Evolutionary conservation across 2,797 vertebrate species (phyloP), one percentile per base, ranked within the genome.

Genomic region (Eulemur rubriventer): DNA sequence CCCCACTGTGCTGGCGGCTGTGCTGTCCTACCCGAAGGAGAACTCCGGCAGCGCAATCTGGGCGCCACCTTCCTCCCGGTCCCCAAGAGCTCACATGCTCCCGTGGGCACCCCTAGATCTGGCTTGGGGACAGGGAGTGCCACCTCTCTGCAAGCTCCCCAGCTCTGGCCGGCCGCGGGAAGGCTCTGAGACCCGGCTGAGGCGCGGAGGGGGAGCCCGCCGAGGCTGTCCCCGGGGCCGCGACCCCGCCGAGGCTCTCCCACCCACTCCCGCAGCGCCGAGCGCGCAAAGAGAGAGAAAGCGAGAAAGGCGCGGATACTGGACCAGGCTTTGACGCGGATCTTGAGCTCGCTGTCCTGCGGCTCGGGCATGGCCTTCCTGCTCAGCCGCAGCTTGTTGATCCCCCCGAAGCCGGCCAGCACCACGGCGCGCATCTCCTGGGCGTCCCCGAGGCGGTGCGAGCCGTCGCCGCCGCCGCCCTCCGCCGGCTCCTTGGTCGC

Each of bases 391-490:
- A 99, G 99, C 99, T 99, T 99, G 99, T 99, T 99, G 43, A 99
- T 99, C 93, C 99, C 99, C 41, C 99, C 99, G 89, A 99, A 99
- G 75, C 99, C 99, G 13, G 99, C 98, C 97, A 99, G 98, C 69
- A 99, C 97, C 98, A 99, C 99, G 57, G 99, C 99, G 95, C 99
- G 99, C 99, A 99, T 99, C 98, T 99, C 99, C 98, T 99, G 99
- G 88, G 99, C 97, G 88, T 99, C 99, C 65, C 98, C 98, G 5
- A 98, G 85, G 55, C 98, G 95, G 30, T 98, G 98, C 81, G 96
- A 97, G 98, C 95, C 98, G 86, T 98, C 96, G 78, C 94, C 84
- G 41, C 95, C 95, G 79, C 97, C 96, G 96, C 98, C 96, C 94
- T 98, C 98, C n/a, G 95, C 96, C 14, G 94, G 96, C 87, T 98